Evolutionary conservation across 2,888 invertebrate species (phyloP).

Genomic region (Diadromus collaris): DNA sequence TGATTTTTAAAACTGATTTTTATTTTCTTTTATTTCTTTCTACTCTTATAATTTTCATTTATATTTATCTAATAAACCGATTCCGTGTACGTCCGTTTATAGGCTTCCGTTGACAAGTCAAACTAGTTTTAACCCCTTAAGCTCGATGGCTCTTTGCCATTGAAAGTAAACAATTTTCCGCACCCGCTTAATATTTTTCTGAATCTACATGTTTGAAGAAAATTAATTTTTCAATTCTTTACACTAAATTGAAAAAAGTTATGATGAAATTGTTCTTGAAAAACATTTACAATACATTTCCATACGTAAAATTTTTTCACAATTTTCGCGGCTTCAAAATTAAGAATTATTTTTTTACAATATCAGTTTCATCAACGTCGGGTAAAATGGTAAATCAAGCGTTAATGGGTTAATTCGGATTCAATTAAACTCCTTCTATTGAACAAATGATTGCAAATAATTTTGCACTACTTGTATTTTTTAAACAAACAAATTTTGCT

Average conservation of each 20-base stretch:
- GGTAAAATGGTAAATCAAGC: neutral
- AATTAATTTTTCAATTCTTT: neutral
- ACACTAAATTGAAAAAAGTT: neutral
- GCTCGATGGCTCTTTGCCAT: neutral
- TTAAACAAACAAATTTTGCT: neutral
- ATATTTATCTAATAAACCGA: constrained; percentile 30
- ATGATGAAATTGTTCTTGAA: neutral
- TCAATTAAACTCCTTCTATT: neutral
- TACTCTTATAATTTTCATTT: constrained; percentile 30
- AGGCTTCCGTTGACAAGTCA: constrained; percentile 7
- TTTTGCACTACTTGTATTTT: neutral
- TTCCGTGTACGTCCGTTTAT: constrained; percentile 57
- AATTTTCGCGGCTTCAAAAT: neutral
- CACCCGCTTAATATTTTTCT: neutral
- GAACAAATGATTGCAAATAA: neutral
- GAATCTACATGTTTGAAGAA: too few relatives aligned
- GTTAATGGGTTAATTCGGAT: neutral
- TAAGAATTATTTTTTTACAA: too few relatives aligned
- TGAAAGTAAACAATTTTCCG: neutral
- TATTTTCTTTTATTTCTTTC: constrained; percentile 51
- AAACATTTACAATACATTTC: too few relatives aligned
- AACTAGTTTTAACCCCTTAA: neutral
- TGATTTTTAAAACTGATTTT: constrained; percentile 30
- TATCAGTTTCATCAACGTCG: neutral
- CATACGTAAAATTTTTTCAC: neutral